phyloP scores from a whole-genome alignment of 1,140 invertebrate genomes.

The Drosophila truncata region DNA sequence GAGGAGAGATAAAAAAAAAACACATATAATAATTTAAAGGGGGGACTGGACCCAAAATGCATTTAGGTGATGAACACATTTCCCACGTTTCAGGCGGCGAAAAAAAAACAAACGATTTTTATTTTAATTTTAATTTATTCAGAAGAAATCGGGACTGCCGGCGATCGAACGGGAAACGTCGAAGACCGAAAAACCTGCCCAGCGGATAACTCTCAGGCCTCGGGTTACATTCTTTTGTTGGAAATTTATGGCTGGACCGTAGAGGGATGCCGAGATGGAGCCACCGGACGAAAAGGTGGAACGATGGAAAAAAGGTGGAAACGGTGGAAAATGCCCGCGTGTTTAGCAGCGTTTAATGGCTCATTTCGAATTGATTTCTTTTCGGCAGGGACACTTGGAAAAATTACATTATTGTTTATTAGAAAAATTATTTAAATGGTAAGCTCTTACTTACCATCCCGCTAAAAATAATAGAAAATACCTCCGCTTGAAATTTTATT shows the following conservation, averaged over 20 bases:
- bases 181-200: slow-evolving; percentile 50
- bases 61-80: slow-evolving; percentile 71
- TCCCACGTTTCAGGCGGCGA: slow-evolving; percentile 69
- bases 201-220: slow-evolving; percentile 62
- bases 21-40: neutral
- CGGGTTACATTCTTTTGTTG: slow-evolving; percentile 80
- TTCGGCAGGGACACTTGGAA: slow-evolving; percentile 28
- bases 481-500: accelerated
- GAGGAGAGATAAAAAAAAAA: slow-evolving; percentile 7
- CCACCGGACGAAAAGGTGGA: slow-evolving; percentile 52
- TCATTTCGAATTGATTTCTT: slow-evolving; percentile 84
- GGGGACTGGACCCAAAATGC: slow-evolving; percentile 7
- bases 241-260: slow-evolving; percentile 71
- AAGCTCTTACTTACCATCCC: too few relatives aligned
- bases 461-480: neutral
- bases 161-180: slow-evolving; percentile 72
- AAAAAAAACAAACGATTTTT: slow-evolving; percentile 50
- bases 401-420: neutral
- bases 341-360: slow-evolving; percentile 85
- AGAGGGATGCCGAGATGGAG: slow-evolving; percentile 31
- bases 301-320: slow-evolving; percentile 54
- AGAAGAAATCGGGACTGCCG: slow-evolving; percentile 77
- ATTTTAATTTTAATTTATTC: slow-evolving; percentile 84
- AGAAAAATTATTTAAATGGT: neutral
- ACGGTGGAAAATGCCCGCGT: slow-evolving; percentile 82